Percentiles rank a stretch among this genome's conserved stretches.
These are phyloP conservation scores for Drosophila kikkawai DNA, from an alignment of 1,140 invertebrate genomes.

Conservation along the genomic window DNA sequence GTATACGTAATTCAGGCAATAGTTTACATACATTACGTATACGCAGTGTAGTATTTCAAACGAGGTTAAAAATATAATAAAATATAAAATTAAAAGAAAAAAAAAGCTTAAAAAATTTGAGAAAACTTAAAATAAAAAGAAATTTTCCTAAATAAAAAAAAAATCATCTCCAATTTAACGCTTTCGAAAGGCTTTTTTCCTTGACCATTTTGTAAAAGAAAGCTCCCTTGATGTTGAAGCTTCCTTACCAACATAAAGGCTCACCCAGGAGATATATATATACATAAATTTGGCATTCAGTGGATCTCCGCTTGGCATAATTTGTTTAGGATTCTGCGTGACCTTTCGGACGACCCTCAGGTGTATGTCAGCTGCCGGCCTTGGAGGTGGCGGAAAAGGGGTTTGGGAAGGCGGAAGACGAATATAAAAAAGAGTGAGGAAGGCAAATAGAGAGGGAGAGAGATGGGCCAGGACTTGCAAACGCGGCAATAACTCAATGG, in stretches of 20 bases:
- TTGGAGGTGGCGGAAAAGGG: neutral
- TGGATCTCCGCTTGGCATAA: slow-evolving; percentile 1
- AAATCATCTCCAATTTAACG: neutral
- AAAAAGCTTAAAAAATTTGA: too few species aligned
- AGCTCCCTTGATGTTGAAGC: neutral
- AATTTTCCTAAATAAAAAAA: too few species aligned
- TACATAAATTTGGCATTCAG: slow-evolving; percentile 2
- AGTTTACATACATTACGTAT: neutral
- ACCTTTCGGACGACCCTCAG: slow-evolving; percentile 10
- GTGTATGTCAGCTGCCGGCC: slow-evolving; percentile 2
- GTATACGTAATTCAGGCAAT: neutral
- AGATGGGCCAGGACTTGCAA: slow-evolving; percentile 1
- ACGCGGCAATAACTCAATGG: slow-evolving; percentile 66
- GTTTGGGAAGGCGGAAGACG: neutral
- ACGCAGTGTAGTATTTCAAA: neutral
- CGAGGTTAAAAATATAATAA: neutral
- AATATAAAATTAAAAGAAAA: too few species aligned
- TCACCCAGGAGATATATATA: neutral
- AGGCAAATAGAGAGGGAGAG: neutral
- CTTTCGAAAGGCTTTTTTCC: too few species aligned
- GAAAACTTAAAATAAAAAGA: too few species aligned
- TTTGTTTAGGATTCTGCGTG: slow-evolving; percentile 23
- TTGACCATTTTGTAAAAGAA: neutral
- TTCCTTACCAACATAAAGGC: neutral
- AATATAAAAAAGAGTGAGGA: neutral